Evolutionary conservation across 2,797 vertebrate genomes (phyloP).

Genomic region (Melanotaenia boesemani): DNA sequence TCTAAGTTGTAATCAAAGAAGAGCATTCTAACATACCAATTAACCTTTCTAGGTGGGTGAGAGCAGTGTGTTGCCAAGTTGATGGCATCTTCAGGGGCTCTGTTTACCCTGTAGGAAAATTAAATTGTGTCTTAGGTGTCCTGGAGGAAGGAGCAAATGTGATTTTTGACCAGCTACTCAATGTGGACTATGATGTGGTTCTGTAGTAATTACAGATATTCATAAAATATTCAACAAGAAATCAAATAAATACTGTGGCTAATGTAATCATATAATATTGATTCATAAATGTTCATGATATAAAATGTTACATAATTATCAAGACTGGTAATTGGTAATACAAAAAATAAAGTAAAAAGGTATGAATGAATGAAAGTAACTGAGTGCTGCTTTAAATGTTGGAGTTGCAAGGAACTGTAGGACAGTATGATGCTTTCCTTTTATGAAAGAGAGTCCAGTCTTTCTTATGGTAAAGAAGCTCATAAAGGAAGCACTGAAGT

Average conservation of each 20-base stretch:
- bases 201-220: too few relatives aligned
- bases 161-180: background rate
- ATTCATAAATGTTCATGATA: background rate
- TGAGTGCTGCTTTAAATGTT: background rate
- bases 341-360: background rate
- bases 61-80: slow-evolving; percentile 4
- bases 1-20: background rate
- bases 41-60: background rate
- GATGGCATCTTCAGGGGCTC: background rate
- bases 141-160: background rate
- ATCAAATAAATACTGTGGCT: background rate
- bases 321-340: background rate
- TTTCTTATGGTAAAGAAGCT: background rate
- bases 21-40: background rate
- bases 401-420: background rate
- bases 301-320: background rate
- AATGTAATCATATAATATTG: background rate
- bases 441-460: background rate
- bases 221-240: too few relatives aligned
- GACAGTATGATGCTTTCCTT: background rate
- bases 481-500: background rate
- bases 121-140: background rate
- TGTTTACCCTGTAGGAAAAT: background rate
- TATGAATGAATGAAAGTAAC: background rate
- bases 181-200: background rate